Evolutionary conservation across 2,797 vertebrate genomes (phyloP).

Genomic region (Emydoidea blandingii): DNA sequence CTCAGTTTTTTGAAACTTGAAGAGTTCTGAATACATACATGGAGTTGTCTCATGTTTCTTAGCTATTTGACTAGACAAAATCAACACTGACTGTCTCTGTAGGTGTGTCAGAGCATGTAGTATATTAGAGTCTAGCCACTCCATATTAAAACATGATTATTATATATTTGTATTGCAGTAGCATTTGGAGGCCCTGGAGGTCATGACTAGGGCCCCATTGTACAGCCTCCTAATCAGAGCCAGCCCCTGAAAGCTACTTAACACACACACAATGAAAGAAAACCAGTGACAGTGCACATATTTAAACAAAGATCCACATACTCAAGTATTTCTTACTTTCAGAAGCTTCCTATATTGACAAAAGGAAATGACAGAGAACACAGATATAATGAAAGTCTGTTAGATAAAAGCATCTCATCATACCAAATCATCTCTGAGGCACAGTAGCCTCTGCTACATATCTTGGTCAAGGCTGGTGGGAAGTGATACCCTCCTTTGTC

Average conservation of each 20-base stretch:
- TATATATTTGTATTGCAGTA: background rate
- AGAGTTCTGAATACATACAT: background rate
- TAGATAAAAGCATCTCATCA: slow-evolving; percentile 34
- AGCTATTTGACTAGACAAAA: background rate
- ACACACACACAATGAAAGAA: background rate
- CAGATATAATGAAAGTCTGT: background rate
- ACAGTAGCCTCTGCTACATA: background rate
- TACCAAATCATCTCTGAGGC: background rate
- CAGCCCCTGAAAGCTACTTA: background rate
- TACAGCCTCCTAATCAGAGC: background rate
- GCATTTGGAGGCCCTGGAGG: background rate
- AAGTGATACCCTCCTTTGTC: slow-evolving; percentile 7
- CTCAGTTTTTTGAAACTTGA: background rate
- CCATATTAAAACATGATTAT: background rate
- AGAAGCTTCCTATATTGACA: background rate
- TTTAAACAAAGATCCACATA: background rate
- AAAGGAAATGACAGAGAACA: slow-evolving; percentile 14
- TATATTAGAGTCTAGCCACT: background rate
- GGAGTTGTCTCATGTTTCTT: background rate
- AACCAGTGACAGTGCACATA: background rate
- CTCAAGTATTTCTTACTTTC: background rate
- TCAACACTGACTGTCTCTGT: background rate
- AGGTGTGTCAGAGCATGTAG: background rate
- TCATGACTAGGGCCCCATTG: background rate
- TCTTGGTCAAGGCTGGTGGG: background rate